phyloP scores from a whole-genome alignment of 92 coral and sea anemone genomes.

The Porites cylindrica region DNA sequence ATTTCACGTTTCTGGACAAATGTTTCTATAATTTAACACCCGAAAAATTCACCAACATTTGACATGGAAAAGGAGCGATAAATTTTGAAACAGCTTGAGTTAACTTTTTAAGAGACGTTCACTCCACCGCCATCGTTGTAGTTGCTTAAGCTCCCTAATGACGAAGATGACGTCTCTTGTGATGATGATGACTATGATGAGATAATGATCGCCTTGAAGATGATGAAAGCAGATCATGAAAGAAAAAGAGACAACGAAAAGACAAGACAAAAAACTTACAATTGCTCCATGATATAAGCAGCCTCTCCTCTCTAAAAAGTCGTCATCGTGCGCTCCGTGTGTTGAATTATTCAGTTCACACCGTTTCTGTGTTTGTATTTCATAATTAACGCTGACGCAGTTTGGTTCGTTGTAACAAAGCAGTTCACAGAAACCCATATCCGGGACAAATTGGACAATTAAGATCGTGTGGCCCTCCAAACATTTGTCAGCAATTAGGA shows the following conservation, averaged over 20 bases:
- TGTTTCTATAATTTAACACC: too few relatives aligned
- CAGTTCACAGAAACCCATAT: background rate
- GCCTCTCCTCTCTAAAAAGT: background rate
- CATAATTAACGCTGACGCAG: background rate
- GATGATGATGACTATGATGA: background rate
- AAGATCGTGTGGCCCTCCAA: background rate
- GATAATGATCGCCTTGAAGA: background rate
- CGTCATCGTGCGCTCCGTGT: background rate
- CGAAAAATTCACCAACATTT: too few relatives aligned
- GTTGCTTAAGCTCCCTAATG: too few relatives aligned
- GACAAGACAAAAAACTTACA: background rate
- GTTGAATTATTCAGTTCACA: constrained; percentile 4
- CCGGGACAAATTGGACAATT: background rate
- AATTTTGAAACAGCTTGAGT: too few relatives aligned
- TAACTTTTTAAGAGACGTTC: too few relatives aligned
- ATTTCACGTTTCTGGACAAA: too few relatives aligned
- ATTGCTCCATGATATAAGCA: background rate
- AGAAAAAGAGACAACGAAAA: too few relatives aligned
- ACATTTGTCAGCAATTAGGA: background rate
- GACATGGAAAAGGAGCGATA: too few relatives aligned
- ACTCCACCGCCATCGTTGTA: too few relatives aligned
- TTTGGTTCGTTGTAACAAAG: background rate
- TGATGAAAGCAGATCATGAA: background rate
- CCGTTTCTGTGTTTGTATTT: background rate
- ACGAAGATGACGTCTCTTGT: too few relatives aligned